phyloP scores from a whole-genome alignment of 2,888 invertebrate genomes.

The Nysson spinosus region DNA sequence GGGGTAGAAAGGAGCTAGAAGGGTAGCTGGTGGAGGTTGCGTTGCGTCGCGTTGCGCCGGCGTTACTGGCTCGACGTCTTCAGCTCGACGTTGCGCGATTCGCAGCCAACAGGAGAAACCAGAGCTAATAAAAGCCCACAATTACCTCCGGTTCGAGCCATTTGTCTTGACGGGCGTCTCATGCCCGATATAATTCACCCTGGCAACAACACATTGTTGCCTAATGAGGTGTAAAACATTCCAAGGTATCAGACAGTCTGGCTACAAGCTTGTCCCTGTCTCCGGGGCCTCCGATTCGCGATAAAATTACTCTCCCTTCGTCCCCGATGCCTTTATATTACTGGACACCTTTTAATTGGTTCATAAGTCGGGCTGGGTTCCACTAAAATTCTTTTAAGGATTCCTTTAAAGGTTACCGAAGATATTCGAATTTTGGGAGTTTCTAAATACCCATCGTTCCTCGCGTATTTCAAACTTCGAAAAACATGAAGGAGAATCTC shows the following conservation, averaged over 20 bases:
- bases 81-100: slow-evolving; percentile 55
- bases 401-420: too few relatives aligned
- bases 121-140: slow-evolving; percentile 77
- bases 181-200: slow-evolving; percentile 77
- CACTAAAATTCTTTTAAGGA: too few relatives aligned
- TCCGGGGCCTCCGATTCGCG: slow-evolving; percentile 45
- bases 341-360: too few relatives aligned
- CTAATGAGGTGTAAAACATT: slow-evolving; percentile 78
- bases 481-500: background rate
- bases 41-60: slow-evolving; percentile 18
- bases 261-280: slow-evolving; percentile 39
- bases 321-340: slow-evolving; percentile 29
- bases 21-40: slow-evolving; percentile 31
- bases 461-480: background rate
- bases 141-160: slow-evolving; percentile 77
- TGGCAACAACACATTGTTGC: slow-evolving; percentile 77
- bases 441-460: too few relatives aligned
- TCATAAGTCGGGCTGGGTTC: too few relatives aligned
- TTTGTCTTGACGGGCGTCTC: slow-evolving; percentile 77
- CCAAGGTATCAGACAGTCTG: slow-evolving; percentile 74
- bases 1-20: slow-evolving; percentile 26
- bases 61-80: slow-evolving; percentile 50
- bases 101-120: slow-evolving; percentile 67
- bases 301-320: slow-evolving; percentile 17
- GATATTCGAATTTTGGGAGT: too few relatives aligned